These are phyloP conservation scores for Onthophagus sagittarius DNA, from an alignment of 2,888 invertebrate species.

Conservation along the genomic window DNA sequence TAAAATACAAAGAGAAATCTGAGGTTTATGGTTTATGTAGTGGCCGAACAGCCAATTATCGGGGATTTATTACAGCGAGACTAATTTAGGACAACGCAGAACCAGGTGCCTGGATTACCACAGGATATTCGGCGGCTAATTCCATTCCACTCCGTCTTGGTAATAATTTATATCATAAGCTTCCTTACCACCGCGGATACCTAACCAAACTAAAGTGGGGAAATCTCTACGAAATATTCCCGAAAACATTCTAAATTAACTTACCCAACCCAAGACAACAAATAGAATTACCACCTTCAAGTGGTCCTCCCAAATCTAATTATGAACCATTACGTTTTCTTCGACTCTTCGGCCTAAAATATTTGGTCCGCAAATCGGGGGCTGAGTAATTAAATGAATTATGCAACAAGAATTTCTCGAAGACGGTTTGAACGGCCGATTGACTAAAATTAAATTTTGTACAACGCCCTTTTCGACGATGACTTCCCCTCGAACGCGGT, in stretches of 20 bases:
- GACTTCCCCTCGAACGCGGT: not conserved
- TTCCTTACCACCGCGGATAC: not conserved
- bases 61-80: slow-evolving; percentile 46
- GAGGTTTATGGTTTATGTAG: slow-evolving; percentile 44
- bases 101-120: slow-evolving; percentile 45
- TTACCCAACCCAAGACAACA: not conserved
- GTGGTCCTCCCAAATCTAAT: not conserved
- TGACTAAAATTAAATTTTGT: slow-evolving; percentile 50
- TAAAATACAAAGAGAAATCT: slow-evolving; percentile 36
- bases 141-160: slow-evolving; percentile 29
- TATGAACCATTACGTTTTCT: not conserved
- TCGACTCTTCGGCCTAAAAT: not conserved
- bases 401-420: slow-evolving; percentile 43
- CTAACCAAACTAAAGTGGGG: not conserved
- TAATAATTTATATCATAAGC: slow-evolving; percentile 11
- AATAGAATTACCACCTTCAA: too few species aligned
- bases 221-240: not conserved
- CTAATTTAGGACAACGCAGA: slow-evolving; percentile 46
- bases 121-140: slow-evolving; percentile 40
- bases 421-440: slow-evolving; percentile 46
- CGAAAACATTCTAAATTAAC: not conserved
- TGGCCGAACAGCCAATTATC: slow-evolving; percentile 46
- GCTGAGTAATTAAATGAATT: slow-evolving; percentile 45
- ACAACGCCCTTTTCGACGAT: not conserved
- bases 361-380: slow-evolving; percentile 17